Conservation (phyloP, 2,113 vertebrate genomes). For the Silurus glanis region DNA sequence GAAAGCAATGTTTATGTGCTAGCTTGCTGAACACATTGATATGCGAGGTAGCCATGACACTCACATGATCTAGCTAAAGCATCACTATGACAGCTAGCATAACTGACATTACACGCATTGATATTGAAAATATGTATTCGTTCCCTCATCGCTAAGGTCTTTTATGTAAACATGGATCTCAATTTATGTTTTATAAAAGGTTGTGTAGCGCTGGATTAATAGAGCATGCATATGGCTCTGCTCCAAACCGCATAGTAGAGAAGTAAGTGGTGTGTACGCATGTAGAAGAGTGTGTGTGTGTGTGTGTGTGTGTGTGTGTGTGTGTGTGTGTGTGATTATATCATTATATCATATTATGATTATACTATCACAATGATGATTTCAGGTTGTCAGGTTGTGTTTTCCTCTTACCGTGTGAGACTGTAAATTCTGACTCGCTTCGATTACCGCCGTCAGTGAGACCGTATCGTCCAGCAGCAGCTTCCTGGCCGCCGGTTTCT, state of each 20-base stretch:
- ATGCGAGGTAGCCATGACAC: neutral
- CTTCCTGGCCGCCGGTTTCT: conserved; percentile 79
- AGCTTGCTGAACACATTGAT: neutral
- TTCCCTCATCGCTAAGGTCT: too few species aligned
- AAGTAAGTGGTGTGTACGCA: neutral
- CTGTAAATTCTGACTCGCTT: conserved; percentile 90
- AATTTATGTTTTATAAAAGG: neutral
- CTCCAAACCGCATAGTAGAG: neutral
- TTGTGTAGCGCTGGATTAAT: neutral
- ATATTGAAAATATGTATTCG: neutral
- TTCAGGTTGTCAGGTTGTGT: neutral
- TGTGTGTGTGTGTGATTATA: too few species aligned
- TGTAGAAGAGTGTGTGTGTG: too few species aligned
- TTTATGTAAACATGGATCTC: too few species aligned
- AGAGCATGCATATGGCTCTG: neutral
- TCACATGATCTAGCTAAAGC: neutral
- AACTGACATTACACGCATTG: neutral
- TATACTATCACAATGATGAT: neutral
- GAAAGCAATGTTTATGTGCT: neutral
- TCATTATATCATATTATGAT: too few species aligned
- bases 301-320: too few species aligned
- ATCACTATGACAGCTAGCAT: conserved; percentile 5
- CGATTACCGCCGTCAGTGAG: conserved; percentile 84
- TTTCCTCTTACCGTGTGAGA: conserved; percentile 85
- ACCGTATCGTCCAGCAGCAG: conserved; percentile 88